Percentiles rank a stretch among this genome's conserved stretches.
phyloP scores from a whole-genome alignment of 2,888 invertebrate species.

The Cyclophora punctaria region DNA sequence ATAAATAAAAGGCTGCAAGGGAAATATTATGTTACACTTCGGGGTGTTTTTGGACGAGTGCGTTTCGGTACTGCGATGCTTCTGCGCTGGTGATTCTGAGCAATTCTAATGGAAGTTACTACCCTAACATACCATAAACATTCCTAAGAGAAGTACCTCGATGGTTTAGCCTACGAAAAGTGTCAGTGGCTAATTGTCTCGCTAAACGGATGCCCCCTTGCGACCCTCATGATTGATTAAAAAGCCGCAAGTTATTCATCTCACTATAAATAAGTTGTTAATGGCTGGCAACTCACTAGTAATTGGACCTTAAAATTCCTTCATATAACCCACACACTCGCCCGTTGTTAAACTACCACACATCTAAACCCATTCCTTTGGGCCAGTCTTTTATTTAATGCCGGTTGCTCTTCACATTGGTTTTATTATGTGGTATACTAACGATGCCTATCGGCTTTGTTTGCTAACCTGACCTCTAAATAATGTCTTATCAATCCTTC shows the following conservation, averaged over 20 bases:
- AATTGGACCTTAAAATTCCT: conserved; percentile 65
- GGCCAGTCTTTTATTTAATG: conserved; percentile 10
- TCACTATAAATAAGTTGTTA: conserved; percentile 66
- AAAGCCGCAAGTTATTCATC: conserved; percentile 66
- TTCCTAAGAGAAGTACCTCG: no score
- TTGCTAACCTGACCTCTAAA: no score
- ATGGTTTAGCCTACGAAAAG: no score
- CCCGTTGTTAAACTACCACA: conserved; percentile 14
- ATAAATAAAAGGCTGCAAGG: conserved; percentile 73
- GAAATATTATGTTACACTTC: conserved; percentile 73
- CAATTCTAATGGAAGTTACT: no score
- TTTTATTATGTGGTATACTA: neutral
- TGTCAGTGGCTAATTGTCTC: conserved; percentile 39
- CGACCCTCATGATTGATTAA: conserved; percentile 64
- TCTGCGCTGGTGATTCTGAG: conserved; percentile 10
- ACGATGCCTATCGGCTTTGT: no score
- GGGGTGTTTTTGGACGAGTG: conserved; percentile 58
- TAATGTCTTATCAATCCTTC: no score
- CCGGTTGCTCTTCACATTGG: conserved; percentile 2
- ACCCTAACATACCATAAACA: no score
- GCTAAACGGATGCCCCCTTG: conserved; percentile 48
- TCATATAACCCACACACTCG: conserved; percentile 39
- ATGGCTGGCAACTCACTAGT: conserved; percentile 49
- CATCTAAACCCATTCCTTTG: conserved; percentile 13
- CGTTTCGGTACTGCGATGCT: conserved; percentile 31